Evolutionary conservation across 2,113 vertebrate genomes (phyloP).

Genomic region (Xiphorhynchus elegans): DNA sequence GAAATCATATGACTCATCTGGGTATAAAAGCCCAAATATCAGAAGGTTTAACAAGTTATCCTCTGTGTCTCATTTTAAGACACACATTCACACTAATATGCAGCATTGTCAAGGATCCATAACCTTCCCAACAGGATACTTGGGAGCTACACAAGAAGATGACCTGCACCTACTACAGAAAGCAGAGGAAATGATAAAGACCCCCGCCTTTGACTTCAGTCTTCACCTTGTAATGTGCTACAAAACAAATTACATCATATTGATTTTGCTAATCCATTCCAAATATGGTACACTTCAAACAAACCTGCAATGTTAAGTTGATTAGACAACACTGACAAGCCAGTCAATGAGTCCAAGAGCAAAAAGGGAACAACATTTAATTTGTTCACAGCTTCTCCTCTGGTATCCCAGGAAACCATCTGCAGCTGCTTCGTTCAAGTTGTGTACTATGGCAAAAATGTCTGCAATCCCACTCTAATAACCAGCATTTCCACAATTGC

Average conservation of each 20-base stretch:
- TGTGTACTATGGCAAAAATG: neutral
- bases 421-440: neutral
- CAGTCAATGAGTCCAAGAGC: neutral
- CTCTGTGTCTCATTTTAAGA: neutral
- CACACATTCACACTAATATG: neutral
- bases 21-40: neutral
- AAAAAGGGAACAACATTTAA: neutral
- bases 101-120: neutral
- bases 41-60: neutral
- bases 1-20: neutral
- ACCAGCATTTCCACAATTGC: neutral
- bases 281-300: neutral
- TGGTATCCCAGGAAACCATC: slow-evolving; percentile 50
- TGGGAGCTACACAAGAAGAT: neutral
- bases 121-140: neutral
- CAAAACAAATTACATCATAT: neutral
- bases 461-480: neutral
- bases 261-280: neutral
- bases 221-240: neutral
- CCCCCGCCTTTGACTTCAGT: neutral
- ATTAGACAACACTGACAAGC: neutral
- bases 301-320: neutral
- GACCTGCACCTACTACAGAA: neutral
- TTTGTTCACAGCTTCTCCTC: neutral
- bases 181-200: neutral